These are phyloP conservation scores for Plebejus anna DNA, from an alignment of 2,888 invertebrate genomes.

Conservation along the genomic window DNA sequence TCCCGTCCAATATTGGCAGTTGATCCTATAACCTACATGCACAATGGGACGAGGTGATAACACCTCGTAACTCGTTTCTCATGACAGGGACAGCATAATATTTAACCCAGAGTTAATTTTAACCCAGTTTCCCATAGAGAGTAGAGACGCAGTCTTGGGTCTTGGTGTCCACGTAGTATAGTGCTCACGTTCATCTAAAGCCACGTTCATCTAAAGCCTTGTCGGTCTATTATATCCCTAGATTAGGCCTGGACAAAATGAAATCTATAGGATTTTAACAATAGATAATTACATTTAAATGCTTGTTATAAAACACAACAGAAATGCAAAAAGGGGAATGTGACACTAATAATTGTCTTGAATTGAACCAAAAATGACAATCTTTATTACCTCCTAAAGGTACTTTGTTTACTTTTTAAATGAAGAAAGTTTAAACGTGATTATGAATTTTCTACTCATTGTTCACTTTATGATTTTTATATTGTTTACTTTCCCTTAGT, in stretches of 20 bases:
- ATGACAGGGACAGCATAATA: neutral
- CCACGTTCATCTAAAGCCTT: no score
- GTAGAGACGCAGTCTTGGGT: no score
- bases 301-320: no score
- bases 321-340: no score
- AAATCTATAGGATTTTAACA: no score
- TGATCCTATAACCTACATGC: constrained; percentile 62
- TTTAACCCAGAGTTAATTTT: neutral
- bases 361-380: neutral
- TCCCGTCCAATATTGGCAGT: constrained; percentile 57
- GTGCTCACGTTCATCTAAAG: no score
- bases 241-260: no score
- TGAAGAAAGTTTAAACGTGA: constrained; percentile 20
- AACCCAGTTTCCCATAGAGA: no score
- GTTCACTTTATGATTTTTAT: constrained; percentile 20
- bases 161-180: no score
- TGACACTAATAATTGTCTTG: neutral
- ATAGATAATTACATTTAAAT: neutral
- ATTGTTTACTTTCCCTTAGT: constrained; percentile 14
- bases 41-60: constrained; percentile 32
- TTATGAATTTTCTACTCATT: constrained; percentile 21
- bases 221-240: no score
- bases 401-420: neutral
- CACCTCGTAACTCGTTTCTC: neutral
- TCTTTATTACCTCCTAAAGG: neutral